A percentile compares a stretch with the other conserved stretches of the same genome.
Conservation (phyloP, 1,140 invertebrate genomes). For the Gerris buenoi region DNA sequence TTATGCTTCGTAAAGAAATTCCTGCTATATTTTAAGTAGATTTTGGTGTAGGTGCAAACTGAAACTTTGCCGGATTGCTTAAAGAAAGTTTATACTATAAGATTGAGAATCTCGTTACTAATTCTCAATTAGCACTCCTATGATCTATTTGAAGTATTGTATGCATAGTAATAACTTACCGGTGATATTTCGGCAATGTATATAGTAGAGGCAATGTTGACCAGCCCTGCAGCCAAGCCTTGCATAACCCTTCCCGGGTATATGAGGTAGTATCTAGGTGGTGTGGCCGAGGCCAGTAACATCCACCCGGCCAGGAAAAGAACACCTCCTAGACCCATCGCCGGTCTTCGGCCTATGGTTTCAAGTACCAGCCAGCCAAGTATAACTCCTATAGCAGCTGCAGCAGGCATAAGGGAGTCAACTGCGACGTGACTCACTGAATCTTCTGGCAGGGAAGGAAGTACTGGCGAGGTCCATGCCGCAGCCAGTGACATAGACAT, state of each 20-base stretch:
- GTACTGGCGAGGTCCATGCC: constrained; percentile 6
- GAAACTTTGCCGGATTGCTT: too few species aligned
- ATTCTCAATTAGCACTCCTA: too few species aligned
- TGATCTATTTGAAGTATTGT: too few species aligned
- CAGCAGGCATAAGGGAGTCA: not conserved
- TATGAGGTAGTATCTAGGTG: not conserved
- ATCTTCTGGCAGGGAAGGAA: not conserved
- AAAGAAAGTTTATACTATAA: too few species aligned
- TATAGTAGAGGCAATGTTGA: constrained; percentile 3
- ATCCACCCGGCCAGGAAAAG: not conserved
- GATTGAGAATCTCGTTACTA: too few species aligned
- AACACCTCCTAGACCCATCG: not conserved
- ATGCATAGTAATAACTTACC: not conserved
- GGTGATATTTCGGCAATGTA: constrained; percentile 6
- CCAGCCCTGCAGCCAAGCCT: constrained; percentile 1
- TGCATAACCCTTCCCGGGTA: not conserved
- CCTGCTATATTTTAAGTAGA: too few species aligned
- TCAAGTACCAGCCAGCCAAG: not conserved
- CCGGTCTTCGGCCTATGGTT: not conserved
- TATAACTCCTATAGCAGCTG: not conserved
- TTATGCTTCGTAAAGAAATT: too few species aligned
- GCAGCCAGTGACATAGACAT: constrained; percentile 3
- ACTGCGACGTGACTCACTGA: not conserved
- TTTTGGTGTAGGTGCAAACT: too few species aligned
- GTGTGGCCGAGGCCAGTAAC: not conserved